Evolutionary conservation across 2,797 vertebrate species (phyloP).

Genomic region (Miichthys miiuy): DNA sequence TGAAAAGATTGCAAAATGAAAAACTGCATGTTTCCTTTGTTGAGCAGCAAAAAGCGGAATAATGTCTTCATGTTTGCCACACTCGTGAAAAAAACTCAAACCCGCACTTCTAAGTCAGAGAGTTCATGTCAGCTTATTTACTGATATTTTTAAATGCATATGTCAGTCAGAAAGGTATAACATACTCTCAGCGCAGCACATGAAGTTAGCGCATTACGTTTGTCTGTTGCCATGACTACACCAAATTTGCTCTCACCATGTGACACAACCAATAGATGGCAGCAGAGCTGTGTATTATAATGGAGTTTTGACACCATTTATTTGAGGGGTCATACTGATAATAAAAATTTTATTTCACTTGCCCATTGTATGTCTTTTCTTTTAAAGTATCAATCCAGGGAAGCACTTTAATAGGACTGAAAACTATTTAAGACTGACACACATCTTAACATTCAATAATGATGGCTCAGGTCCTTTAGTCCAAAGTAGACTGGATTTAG

Average conservation of each 20-base stretch:
- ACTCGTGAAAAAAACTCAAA: conserved; percentile 33
- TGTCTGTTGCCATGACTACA: conserved; percentile 15
- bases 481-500: neutral
- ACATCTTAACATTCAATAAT: neutral
- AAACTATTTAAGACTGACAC: neutral
- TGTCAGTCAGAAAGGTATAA: neutral
- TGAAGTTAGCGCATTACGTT: neutral
- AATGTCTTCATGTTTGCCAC: conserved; percentile 56
- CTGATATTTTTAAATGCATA: conserved; percentile 18
- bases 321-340: neutral
- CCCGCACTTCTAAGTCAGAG: neutral
- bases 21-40: conserved; percentile 68
- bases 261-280: conserved; percentile 60
- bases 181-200: neutral
- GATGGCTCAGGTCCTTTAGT: neutral
- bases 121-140: conserved; percentile 31
- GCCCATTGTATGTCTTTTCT: neutral
- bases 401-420: neutral
- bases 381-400: neutral
- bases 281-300: conserved; percentile 30
- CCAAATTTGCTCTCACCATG: neutral
- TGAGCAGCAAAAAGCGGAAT: conserved; percentile 75
- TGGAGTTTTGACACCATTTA: neutral
- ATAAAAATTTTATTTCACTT: neutral
- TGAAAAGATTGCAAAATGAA: conserved; percentile 79